These are phyloP conservation scores for Perca flavescens DNA, from an alignment of 2,113 vertebrate genomes.

Conservation along the genomic window DNA sequence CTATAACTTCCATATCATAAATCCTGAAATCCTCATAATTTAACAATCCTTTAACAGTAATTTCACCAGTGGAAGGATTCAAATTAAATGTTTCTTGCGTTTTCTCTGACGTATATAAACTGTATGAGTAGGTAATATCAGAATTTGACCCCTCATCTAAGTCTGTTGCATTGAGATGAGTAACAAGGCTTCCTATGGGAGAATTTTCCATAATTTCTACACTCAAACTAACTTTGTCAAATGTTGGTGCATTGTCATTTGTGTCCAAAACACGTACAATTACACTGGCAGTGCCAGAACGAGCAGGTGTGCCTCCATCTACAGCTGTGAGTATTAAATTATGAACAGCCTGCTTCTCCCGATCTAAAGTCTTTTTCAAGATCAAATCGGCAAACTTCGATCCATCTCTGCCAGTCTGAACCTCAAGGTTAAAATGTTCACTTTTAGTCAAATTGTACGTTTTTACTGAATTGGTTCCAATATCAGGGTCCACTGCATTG, in stretches of 20 bases:
- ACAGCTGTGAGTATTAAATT: conserved; percentile 68
- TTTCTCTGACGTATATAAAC: conserved; percentile 63
- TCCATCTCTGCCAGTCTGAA: conserved; percentile 64
- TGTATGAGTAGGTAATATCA: conserved; percentile 65
- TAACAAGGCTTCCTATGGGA: conserved; percentile 51
- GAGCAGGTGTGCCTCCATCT: conserved; percentile 65
- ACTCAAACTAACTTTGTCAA: conserved; percentile 54
- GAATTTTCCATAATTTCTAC: conserved; percentile 66
- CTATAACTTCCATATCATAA: conserved; percentile 82
- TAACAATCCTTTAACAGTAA: conserved; percentile 77
- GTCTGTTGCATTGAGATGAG: conserved; percentile 68
- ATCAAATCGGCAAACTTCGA: conserved; percentile 64
- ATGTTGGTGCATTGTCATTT: conserved; percentile 71
- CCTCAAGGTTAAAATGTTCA: conserved; percentile 72
- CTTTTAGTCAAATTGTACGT: conserved; percentile 72
- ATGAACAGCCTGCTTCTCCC: conserved; percentile 64
- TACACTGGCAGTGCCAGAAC: conserved; percentile 63
- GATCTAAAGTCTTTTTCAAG: conserved; percentile 54
- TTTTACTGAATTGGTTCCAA: conserved; percentile 69
- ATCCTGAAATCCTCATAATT: conserved; percentile 79
- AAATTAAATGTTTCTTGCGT: conserved; percentile 75
- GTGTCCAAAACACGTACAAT: conserved; percentile 66
- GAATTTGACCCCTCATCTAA: conserved; percentile 71
- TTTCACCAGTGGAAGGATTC: conserved; percentile 79
- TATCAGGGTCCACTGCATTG: conserved; percentile 79